Evolutionary conservation across 2,797 vertebrate genomes (phyloP), one percentile per base, ranked within the genome.

Genomic region (Coregonus sp.): DNA sequence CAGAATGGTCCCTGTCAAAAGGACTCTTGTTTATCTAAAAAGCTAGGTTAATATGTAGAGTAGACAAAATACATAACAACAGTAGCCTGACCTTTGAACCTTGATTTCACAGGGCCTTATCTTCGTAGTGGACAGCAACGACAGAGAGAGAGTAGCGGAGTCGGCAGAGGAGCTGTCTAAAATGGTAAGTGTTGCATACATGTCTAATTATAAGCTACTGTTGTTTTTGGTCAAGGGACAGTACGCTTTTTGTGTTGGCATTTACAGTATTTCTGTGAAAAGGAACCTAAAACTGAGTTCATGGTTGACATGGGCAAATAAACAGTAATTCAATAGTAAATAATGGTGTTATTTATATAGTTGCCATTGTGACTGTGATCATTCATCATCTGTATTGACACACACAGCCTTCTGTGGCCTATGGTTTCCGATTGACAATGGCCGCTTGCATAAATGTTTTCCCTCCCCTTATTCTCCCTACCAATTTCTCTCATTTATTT

Each of bases 121-220:
- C 90, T 97, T 97, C 0, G 96, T 97, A 74, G 96, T 96, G 81
- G 96, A 97, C 92, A 97, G 96, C 88, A 97, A 96, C 0, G 96
- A 97, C 92, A 90, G 94, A 37, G 96, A 97, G 86, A 84, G 96
- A 72, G 93, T 96, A 33, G 85, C 93, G 3, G 96, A 97, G 80
- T 95, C 95, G 0, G 92, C 94, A 0, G 95, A 96, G 0, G 95
- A 97, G 50, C 93, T 97, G 5, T 81, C 92, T 47, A 96, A 96
- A 91, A 97, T 97, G 96, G 96, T 96, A 75, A 86, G 94, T 37
- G 47, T 4, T 4, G 5, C 31, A 66, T 14, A 15, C 4, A 2
- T 67, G 2, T 16, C 4, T 40, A 29, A 33, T 50, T 61, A 73
- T 61, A 73, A 4, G 33, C 16, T 40, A 4, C 54, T 35, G 5